Evolutionary conservation across 2,888 invertebrate genomes (phyloP), one percentile per base, ranked within the genome.

Genomic region (Drosophila fulvimacula): DNA sequence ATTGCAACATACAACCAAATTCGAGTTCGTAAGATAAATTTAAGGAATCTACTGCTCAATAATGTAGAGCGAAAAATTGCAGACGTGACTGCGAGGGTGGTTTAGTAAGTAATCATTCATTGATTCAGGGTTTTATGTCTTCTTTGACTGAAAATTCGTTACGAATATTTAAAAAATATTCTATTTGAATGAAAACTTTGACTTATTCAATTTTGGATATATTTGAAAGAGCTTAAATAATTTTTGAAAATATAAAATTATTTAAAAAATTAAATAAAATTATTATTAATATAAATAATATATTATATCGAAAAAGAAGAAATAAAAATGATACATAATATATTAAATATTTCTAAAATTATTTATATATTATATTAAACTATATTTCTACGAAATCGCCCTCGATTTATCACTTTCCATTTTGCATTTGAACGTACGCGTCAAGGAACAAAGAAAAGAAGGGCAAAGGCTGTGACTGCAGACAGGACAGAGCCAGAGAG

Each of bases 371-470:
- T n/a, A n/a, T n/a, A n/a, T n/a, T n/a, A n/a, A n/a, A n/a, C n/a
- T n/a, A n/a, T n/a, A n/a, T n/a, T n/a, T n/a, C n/a, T n/a, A n/a
- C n/a, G 48, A 3, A 11, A 7, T 5, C 44, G 27, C 27, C 36
- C 38, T 19, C 36, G 36, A 11, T 24, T 24, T 21, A 19, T 32
- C 24, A 76, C 79, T 76, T 76, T 76, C 79, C 59, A 63, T 79
- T 76, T 75, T 75, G 39, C 39, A 58, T 53, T 56, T 32, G 27
- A 30, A 46, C 49, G 32, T 32, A 21, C 13, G n/a, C 38, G 41
- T 38, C 41, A 46, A 36, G 48, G 52, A 41, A 79, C 76, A 79
- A 79, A 79, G 79, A 42, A 58, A 58, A 39, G 41, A 24, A 44
- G 38, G 38, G 67, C 67, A 62, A 66, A 67, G 61, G 66, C 36